Evolutionary conservation across 2,797 vertebrate species (phyloP).

Genomic region (Acanthopagrus latus): DNA sequence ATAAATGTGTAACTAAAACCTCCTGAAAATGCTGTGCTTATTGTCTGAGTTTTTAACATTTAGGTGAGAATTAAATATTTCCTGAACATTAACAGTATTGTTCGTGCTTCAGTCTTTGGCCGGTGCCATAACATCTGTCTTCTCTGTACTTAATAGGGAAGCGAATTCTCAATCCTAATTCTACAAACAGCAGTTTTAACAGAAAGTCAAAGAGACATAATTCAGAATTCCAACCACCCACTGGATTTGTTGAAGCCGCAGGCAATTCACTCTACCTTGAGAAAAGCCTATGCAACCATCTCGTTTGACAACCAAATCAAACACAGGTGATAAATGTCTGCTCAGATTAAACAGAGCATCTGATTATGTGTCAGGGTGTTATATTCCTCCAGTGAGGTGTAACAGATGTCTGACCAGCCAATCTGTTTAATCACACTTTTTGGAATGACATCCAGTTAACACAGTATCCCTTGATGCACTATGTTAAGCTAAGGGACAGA

Average conservation of each 20-base stretch:
- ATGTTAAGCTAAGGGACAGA: slow-evolving; percentile 61
- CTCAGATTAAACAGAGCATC: slow-evolving; percentile 72
- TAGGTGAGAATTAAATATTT: no score
- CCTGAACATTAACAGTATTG: no score
- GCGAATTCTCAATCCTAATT: slow-evolving; percentile 11
- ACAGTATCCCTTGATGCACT: slow-evolving; percentile 55
- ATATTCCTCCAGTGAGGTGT: slow-evolving; percentile 70
- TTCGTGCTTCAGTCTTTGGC: slow-evolving; percentile 8
- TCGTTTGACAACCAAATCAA: slow-evolving; percentile 73
- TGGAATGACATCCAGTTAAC: slow-evolving; percentile 71
- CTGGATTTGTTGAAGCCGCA: slow-evolving; percentile 51
- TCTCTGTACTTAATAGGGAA: slow-evolving; percentile 17
- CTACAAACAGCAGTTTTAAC: slow-evolving; percentile 37
- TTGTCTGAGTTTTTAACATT: not conserved
- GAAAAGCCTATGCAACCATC: slow-evolving; percentile 57
- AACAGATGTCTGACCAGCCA: slow-evolving; percentile 79
- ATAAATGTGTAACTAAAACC: not conserved
- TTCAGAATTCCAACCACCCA: slow-evolving; percentile 52
- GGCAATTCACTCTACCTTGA: slow-evolving; percentile 61
- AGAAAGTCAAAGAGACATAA: slow-evolving; percentile 47
- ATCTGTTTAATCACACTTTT: slow-evolving; percentile 77
- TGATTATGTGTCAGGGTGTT: slow-evolving; percentile 76
- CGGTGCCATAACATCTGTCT: not conserved
- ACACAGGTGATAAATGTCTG: slow-evolving; percentile 78
- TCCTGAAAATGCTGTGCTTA: not conserved